phyloP scores from a whole-genome alignment of 2,797 vertebrate species.

The Danio choprae region DNA sequence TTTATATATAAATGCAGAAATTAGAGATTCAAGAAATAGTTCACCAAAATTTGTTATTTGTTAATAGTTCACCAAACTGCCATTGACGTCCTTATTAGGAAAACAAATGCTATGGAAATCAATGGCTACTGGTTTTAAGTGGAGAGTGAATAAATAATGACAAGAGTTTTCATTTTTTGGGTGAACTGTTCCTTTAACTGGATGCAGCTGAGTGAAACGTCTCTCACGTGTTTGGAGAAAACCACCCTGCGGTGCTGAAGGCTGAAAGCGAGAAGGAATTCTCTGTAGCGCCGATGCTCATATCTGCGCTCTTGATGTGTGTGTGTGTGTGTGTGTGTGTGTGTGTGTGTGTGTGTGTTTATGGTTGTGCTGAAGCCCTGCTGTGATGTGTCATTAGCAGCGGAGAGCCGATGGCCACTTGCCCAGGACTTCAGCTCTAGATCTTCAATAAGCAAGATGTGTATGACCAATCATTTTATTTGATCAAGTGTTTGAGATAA shows the following conservation, averaged over 20 bases:
- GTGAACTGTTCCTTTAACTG: not conserved
- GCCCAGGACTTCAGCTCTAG: constrained; percentile 36
- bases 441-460: constrained; percentile 20
- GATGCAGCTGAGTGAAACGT: not conserved
- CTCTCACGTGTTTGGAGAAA: constrained; percentile 27
- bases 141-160: too few species aligned
- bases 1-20: not conserved
- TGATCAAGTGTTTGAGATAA: not conserved
- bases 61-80: too few species aligned
- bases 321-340: constrained; percentile 28
- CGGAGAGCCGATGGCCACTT: constrained; percentile 31
- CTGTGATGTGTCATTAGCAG: constrained; percentile 28
- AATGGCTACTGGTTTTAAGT: too few species aligned
- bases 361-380: constrained; percentile 21
- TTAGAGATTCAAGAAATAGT: too few species aligned
- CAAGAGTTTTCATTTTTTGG: too few species aligned
- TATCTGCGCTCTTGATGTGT: constrained; percentile 7
- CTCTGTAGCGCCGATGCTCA: constrained; percentile 15
- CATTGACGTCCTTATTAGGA: too few species aligned
- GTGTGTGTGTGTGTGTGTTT: constrained; percentile 40
- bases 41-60: too few species aligned
- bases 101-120: too few species aligned
- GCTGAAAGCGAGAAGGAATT: constrained; percentile 9
- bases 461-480: not conserved
- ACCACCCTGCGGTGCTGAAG: not conserved